A percentile compares a stretch with the other conserved stretches of the same genome.
phyloP scores from a whole-genome alignment of 2,888 invertebrate genomes.

The Rhopalosiphum nymphaeae region DNA sequence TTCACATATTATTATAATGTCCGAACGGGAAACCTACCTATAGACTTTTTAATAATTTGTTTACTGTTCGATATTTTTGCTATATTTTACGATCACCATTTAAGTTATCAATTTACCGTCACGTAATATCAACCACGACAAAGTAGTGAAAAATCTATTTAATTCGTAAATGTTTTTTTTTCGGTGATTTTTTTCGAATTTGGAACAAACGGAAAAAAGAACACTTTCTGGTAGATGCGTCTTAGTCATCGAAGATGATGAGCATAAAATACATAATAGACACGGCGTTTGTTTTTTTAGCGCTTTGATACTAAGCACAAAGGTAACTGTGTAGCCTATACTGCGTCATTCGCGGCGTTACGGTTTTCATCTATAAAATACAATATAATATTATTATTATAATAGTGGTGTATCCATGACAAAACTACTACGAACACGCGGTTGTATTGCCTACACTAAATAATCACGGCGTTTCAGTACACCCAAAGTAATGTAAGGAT shows the following conservation, averaged over 20 bases:
- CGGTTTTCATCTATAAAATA: neutral
- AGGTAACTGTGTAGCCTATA: neutral
- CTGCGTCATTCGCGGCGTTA: neutral
- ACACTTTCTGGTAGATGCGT: neutral
- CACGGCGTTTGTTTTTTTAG: neutral
- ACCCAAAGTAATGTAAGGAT: too few relatives aligned
- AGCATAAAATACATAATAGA: neutral
- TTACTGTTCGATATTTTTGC: neutral
- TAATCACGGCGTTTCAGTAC: neutral
- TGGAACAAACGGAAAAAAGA: neutral
- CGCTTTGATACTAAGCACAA: neutral
- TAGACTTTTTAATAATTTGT: neutral
- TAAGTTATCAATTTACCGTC: neutral
- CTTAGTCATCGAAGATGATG: neutral
- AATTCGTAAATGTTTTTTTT: neutral
- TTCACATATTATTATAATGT: neutral
- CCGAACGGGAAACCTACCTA: neutral
- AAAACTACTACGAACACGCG: neutral
- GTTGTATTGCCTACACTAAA: neutral
- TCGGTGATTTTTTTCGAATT: too few relatives aligned
- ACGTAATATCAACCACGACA: neutral
- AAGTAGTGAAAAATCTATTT: neutral
- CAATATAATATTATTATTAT: neutral
- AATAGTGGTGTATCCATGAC: neutral
- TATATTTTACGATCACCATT: neutral